Conservation (phyloP, 2,888 invertebrate genomes). For the Agrilus biguttatus region DNA sequence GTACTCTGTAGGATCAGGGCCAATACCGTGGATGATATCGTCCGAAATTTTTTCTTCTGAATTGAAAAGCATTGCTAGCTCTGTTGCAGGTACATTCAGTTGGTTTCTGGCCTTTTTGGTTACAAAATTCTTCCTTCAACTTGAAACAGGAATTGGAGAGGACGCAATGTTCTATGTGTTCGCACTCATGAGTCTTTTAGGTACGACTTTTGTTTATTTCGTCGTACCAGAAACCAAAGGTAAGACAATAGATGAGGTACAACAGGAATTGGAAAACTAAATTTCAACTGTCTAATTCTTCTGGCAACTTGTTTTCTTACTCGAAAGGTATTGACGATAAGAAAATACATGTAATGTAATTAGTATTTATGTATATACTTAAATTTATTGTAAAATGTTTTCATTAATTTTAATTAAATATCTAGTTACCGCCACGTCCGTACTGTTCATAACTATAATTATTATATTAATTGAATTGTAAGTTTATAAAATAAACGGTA, state of each 20-base stretch:
- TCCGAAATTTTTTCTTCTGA: constrained; percentile 70
- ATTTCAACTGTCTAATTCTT: too few relatives aligned
- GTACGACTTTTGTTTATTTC: constrained; percentile 52
- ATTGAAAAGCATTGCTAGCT: constrained; percentile 61
- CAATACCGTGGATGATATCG: constrained; percentile 78
- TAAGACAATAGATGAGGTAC: constrained; percentile 53
- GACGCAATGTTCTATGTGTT: constrained; percentile 65
- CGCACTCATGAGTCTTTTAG: constrained; percentile 47
- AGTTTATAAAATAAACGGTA: too few relatives aligned
- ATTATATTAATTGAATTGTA: too few relatives aligned
- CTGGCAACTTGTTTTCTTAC: constrained; percentile 15
- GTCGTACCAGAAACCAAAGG: constrained; percentile 56
- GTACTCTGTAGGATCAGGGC: constrained; percentile 75
- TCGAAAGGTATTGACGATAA: too few relatives aligned
- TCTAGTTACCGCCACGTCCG: too few relatives aligned
- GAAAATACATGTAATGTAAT: not conserved
- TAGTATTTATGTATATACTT: not conserved
- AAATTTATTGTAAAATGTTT: too few relatives aligned
- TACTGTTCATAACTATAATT: too few relatives aligned
- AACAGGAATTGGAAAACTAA: constrained; percentile 29
- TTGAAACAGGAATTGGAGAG: constrained; percentile 40
- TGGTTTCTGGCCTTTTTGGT: constrained; percentile 72
- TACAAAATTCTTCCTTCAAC: constrained; percentile 53
- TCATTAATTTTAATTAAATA: too few relatives aligned
- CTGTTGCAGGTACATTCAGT: constrained; percentile 67